Conservation (phyloP, 1,140 invertebrate species). For the Aporrectodea caliginosa region DNA sequence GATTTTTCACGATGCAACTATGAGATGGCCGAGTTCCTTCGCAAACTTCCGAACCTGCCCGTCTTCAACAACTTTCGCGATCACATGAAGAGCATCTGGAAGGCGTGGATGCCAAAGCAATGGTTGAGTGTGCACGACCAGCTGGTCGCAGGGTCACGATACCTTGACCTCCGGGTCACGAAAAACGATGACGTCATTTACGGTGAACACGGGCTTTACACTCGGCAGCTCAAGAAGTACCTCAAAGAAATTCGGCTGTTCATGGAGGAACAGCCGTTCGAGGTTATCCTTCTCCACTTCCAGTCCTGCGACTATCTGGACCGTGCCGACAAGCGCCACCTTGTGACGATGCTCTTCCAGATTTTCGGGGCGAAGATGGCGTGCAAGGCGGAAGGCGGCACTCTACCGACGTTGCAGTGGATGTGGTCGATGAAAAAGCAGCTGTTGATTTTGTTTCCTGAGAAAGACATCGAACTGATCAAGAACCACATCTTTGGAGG, state of each 20-base stretch:
- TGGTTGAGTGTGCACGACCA: conserved; percentile 19
- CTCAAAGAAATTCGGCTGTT: conserved; percentile 30
- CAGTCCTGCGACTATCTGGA: conserved; percentile 16
- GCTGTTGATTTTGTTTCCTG: conserved; percentile 20
- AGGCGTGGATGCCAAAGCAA: conserved; percentile 35
- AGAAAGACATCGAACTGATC: conserved; percentile 20
- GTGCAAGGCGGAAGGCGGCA: neutral
- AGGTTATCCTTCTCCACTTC: conserved; percentile 29
- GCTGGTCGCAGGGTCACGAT: conserved; percentile 24
- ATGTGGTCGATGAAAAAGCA: conserved; percentile 25
- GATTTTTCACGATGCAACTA: conserved; percentile 34
- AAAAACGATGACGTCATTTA: conserved; percentile 23
- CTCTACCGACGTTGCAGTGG: conserved; percentile 9
- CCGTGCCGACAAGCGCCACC: conserved; percentile 27
- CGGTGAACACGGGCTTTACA: conserved; percentile 34
- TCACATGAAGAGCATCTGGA: conserved; percentile 34
- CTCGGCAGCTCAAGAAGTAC: conserved; percentile 26
- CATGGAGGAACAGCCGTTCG: conserved; percentile 26
- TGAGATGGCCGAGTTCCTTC: conserved; percentile 35
- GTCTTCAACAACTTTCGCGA: conserved; percentile 33
- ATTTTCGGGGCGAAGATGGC: conserved; percentile 31
- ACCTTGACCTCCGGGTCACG: conserved; percentile 27
- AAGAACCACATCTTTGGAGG: conserved; percentile 32
- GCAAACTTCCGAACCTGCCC: conserved; percentile 32
- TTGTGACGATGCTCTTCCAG: conserved; percentile 33